Conservation (phyloP, 37 sponge, comb jelly and placozoan species). For the Diacarnus erythraeanus region DNA sequence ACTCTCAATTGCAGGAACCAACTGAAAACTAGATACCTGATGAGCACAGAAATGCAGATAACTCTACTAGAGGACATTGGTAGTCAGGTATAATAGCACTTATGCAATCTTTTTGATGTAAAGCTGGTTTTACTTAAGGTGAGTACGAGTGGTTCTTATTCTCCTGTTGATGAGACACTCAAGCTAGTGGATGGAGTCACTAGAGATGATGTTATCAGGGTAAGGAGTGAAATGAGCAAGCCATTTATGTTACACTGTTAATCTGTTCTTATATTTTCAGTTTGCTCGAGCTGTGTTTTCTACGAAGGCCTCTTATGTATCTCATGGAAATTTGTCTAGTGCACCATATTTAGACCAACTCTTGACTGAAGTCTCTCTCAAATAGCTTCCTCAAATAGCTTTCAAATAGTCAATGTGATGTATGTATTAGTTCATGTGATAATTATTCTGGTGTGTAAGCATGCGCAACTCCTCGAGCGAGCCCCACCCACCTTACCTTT, state of each 20-base stretch:
- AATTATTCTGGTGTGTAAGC: neutral
- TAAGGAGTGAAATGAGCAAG: constrained; percentile 11
- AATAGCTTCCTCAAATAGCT: constrained; percentile 4
- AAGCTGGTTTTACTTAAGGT: constrained; percentile 22
- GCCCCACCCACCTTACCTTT: constrained; percentile 13
- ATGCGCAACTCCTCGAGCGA: neutral
- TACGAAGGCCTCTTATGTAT: constrained; percentile 49
- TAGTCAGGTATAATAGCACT: constrained; percentile 34
- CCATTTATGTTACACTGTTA: neutral
- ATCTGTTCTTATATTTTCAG: constrained; percentile 6
- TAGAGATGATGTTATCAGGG: constrained; percentile 58
- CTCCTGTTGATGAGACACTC: constrained; percentile 28
- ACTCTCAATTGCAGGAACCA: constrained; percentile 53
- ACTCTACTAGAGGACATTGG: constrained; percentile 51
- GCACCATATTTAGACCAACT: constrained; percentile 62
- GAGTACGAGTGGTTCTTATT: constrained; percentile 41
- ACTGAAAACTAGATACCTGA: constrained; percentile 62
- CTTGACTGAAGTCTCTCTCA: constrained; percentile 54
- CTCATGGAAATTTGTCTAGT: constrained; percentile 57
- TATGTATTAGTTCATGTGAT: neutral
- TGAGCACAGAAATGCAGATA: constrained; percentile 42
- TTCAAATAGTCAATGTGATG: neutral
- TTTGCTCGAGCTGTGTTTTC: constrained; percentile 55
- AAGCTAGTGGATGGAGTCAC: constrained; percentile 53
- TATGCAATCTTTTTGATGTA: neutral